Base-by-base conservation (phyloP, 2,888 invertebrate species). In the Drosophila birchii region DNA sequence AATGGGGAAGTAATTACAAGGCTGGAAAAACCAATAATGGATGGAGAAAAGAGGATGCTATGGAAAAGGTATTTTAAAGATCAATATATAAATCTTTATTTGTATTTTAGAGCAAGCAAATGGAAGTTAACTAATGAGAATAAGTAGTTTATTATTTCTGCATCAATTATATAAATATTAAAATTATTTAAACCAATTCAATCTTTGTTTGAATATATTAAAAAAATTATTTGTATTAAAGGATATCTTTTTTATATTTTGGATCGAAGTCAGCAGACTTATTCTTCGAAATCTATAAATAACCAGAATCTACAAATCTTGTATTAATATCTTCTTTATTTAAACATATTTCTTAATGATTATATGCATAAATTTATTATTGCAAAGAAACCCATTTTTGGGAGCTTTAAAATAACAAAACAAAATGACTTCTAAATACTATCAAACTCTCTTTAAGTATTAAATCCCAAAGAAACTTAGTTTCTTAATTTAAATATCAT, bases 51-150 rank as follows among this genome's bases (percentile, higher is more conserved):
- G 0, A 9, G 2, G 26, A 5, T 12, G 43, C 12, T 12, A 12
- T 18, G 0, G 18, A 3, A 51, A 16, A 34, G 9, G 14, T 0
- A 9, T 18, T 47, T 20, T 8, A 0, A 8, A 7, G 4, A 32
- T 29, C 5, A 16, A 47, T 9, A 26, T 26, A 26, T 4, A 5
- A 29, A 47, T n/a, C 0, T 47, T 0, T 47, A 29, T 5, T n/a
- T 11, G 1, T 9, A 26, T 5, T n/a, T 29, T 29, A 5, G n/a
- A 2, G 16, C 3, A 29, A 29, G 1, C 5, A 12, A 47, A 47
- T 1, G 0, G 1, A 7, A 32, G 2, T 3, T 29, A 2, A 29
- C 0, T 16, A 26, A 12, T 0, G 2, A 12, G 3, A 11, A 32
- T 32, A 9, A 32, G 3, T 29, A 29, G 1, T 29, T 7, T 29